These are phyloP conservation scores for Pseudochaenichthys georgianus DNA, from an alignment of 2,797 vertebrate species.

Conservation along the genomic window DNA sequence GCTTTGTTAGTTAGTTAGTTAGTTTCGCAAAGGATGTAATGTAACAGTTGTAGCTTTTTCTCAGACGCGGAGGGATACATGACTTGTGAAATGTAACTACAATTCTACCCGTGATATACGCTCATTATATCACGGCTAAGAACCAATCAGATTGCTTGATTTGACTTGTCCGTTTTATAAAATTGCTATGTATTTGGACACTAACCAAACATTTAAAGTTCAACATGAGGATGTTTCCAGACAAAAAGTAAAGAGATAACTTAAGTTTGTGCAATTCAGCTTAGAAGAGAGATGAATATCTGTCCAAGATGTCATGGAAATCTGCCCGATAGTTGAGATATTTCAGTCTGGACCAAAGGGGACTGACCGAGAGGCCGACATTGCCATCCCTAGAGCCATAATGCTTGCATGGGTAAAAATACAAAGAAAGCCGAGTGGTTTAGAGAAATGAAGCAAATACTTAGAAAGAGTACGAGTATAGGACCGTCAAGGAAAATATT, in stretches of 20 bases:
- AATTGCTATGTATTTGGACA: not conserved
- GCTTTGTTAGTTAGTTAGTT: too few relatives aligned
- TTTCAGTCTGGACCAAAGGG: slow-evolving; percentile 7
- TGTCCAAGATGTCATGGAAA: not conserved
- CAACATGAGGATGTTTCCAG: not conserved
- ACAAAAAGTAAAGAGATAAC: not conserved
- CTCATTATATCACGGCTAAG: too few relatives aligned
- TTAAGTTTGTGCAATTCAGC: not conserved
- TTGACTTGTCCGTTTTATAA: too few relatives aligned
- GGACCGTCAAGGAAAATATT: not conserved
- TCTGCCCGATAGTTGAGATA: not conserved
- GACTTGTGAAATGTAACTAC: too few relatives aligned
- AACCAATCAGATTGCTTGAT: too few relatives aligned
- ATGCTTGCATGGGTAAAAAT: not conserved
- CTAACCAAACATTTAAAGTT: not conserved
- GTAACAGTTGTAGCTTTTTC: too few relatives aligned
- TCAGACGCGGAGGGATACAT: too few relatives aligned
- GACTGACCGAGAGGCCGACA: not conserved
- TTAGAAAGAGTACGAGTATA: not conserved
- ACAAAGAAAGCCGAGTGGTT: not conserved
- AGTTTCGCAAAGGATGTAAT: too few relatives aligned
- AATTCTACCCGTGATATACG: too few relatives aligned
- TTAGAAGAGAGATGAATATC: not conserved
- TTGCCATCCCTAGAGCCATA: not conserved
- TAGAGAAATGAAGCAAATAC: not conserved